phyloP scores from a whole-genome alignment of 2,113 vertebrate species.

The Rattus rattus region DNA sequence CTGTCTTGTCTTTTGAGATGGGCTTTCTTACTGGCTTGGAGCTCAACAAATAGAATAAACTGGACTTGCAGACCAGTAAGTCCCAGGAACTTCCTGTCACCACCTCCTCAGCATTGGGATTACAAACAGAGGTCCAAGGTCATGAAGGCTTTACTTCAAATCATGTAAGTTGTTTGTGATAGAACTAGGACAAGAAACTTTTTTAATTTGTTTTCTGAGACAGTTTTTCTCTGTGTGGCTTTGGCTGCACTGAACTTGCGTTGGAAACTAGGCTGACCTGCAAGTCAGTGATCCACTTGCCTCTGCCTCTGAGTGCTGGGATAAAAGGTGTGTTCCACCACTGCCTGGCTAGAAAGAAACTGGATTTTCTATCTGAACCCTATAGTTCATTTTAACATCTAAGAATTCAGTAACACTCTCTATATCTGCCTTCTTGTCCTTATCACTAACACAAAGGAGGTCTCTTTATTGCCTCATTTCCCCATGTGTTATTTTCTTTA shows the following conservation, averaged over 20 bases:
- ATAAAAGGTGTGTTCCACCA: not conserved
- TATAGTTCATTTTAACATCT: not conserved
- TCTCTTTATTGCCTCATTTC: constrained; percentile 33
- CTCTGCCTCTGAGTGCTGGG: too few relatives aligned
- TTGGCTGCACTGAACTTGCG: too few relatives aligned
- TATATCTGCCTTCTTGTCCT: constrained; percentile 3
- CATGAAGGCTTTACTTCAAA: not conserved
- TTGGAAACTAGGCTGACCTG: not conserved
- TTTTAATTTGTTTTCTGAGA: not conserved
- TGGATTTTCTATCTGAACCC: not conserved
- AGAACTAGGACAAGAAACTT: not conserved
- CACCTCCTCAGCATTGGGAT: not conserved
- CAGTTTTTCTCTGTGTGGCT: not conserved
- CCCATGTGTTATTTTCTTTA: not conserved
- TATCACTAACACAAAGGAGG: not conserved
- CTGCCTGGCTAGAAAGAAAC: not conserved
- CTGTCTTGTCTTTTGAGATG: not conserved
- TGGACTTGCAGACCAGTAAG: not conserved
- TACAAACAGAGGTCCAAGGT: not conserved
- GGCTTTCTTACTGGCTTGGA: not conserved
- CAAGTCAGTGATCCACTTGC: not conserved
- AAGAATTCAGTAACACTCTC: not conserved
- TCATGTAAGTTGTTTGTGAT: not conserved
- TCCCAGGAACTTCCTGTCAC: not conserved
- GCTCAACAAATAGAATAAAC: not conserved